phyloP scores from a whole-genome alignment of 2,797 vertebrate species.

The Sorex maritimensis region DNA sequence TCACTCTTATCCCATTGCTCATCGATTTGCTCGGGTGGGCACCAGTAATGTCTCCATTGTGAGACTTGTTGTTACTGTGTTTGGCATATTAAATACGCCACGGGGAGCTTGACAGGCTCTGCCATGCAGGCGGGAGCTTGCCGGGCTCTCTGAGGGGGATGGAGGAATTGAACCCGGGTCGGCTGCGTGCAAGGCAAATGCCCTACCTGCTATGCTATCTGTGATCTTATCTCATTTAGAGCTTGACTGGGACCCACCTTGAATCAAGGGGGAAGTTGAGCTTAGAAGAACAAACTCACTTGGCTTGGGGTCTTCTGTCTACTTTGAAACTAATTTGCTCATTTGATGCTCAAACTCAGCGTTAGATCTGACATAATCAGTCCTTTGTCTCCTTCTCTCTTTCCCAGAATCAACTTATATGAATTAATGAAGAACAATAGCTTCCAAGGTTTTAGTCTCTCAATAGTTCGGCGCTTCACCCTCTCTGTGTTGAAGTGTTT shows the following conservation, averaged over 20 bases:
- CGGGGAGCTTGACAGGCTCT: too few species aligned
- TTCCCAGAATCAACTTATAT: conserved; percentile 95
- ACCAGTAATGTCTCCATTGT: too few species aligned
- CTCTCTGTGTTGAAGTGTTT: conserved; percentile 95
- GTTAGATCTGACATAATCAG: neutral
- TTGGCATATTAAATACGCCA: too few species aligned
- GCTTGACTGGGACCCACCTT: too few species aligned
- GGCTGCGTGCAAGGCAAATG: too few species aligned
- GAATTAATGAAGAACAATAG: conserved; percentile 98
- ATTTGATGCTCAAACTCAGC: neutral
- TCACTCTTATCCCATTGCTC: too few species aligned
- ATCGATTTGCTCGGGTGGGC: too few species aligned
- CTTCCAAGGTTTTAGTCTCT: conserved; percentile 97
- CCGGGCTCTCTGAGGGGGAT: too few species aligned
- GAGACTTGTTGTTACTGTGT: too few species aligned
- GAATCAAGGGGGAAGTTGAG: neutral
- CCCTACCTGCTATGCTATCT: too few species aligned
- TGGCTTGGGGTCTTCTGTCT: neutral
- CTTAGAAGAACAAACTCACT: neutral
- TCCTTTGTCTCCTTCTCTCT: conserved; percentile 34
- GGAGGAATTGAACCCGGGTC: too few species aligned
- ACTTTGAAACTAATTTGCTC: neutral
- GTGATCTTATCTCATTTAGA: neutral
- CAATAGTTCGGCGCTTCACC: conserved; percentile 95
- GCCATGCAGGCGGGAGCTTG: too few species aligned